Conservation (phyloP, 2,797 vertebrate species). For the Epinephelus coioides region DNA sequence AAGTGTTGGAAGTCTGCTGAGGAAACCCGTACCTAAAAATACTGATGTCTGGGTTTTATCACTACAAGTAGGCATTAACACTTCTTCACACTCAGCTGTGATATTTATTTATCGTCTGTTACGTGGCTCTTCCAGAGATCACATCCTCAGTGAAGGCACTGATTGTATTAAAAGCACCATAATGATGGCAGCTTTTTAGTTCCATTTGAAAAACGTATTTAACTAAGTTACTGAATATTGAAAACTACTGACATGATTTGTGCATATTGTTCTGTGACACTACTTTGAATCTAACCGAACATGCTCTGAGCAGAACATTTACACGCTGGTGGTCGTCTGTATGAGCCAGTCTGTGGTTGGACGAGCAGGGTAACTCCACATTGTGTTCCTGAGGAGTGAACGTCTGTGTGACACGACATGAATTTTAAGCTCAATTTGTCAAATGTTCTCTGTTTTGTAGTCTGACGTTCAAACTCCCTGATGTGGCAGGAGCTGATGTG, state of each 20-base stretch:
- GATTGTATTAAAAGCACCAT: constrained; percentile 56
- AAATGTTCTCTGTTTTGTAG: constrained; percentile 43
- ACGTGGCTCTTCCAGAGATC: constrained; percentile 49
- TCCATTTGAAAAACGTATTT: constrained; percentile 26
- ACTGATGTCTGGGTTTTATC: background rate
- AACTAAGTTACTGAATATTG: constrained; percentile 23
- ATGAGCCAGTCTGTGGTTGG: constrained; percentile 26
- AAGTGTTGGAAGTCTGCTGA: background rate
- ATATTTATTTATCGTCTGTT: constrained; percentile 11
- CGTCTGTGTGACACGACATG: constrained; percentile 10
- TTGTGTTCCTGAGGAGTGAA: background rate
- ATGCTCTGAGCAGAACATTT: constrained; percentile 5
- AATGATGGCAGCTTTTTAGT: constrained; percentile 34
- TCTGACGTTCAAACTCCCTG: constrained; percentile 21
- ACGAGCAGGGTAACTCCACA: constrained; percentile 33
- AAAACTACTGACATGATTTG: constrained; percentile 59
- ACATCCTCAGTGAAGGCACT: constrained; percentile 41
- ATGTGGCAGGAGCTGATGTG: constrained; percentile 41
- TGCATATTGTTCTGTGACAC: constrained; percentile 31
- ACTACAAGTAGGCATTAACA: background rate
- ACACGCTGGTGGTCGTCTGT: constrained; percentile 17
- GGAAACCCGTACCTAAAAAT: background rate
- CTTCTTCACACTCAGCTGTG: background rate
- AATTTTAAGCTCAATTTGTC: constrained; percentile 24
- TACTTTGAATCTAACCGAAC: constrained; percentile 23